phyloP scores from a whole-genome alignment of 2,888 invertebrate genomes.

The Morpho deidamia region DNA sequence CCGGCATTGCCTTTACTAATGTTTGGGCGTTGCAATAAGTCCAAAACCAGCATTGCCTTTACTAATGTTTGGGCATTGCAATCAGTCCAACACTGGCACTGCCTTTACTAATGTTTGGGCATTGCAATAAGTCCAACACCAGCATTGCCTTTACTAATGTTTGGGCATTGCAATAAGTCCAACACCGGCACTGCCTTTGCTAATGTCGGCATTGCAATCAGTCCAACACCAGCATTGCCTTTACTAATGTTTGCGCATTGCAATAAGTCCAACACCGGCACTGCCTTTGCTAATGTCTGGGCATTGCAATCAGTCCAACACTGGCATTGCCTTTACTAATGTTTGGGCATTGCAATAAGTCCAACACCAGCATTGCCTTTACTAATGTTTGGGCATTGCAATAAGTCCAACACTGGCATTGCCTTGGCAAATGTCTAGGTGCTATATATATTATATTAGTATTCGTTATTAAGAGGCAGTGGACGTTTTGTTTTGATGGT shows the following conservation, averaged over 20 bases:
- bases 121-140: neutral
- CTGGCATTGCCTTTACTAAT: conserved; percentile 8
- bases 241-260: neutral
- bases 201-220: neutral
- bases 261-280: conserved; percentile 8
- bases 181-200: neutral
- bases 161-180: neutral
- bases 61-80: no score
- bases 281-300: conserved; percentile 14
- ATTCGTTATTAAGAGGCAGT: conserved; percentile 35
- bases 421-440: conserved; percentile 18
- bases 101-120: neutral
- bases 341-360: conserved; percentile 18
- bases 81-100: neutral
- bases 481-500: conserved; percentile 54
- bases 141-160: neutral
- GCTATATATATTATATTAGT: conserved; percentile 23
- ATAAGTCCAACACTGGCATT: conserved; percentile 10
- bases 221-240: no score
- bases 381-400: conserved; percentile 18
- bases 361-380: conserved; percentile 8
- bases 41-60: neutral
- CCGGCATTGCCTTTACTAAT: neutral
- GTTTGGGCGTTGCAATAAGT: neutral
- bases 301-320: conserved; percentile 15